A percentile compares a stretch with the other conserved stretches of the same genome.
Evolutionary conservation across 1,140 invertebrate genomes (phyloP).

Genomic region (Druon quercuslanigerum): DNA sequence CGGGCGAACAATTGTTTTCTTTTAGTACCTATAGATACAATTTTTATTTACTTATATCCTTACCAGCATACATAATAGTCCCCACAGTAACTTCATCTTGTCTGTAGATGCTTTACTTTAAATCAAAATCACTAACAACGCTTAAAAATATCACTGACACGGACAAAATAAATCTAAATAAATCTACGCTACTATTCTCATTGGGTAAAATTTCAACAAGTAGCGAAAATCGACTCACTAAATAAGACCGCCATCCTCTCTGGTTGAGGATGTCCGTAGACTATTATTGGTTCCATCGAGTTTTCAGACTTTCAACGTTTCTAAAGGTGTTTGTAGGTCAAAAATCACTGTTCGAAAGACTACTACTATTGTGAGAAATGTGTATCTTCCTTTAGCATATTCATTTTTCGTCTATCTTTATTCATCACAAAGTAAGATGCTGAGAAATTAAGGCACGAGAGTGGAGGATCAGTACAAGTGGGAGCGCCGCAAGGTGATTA

Average conservation of each 20-base stretch:
- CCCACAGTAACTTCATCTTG: too few species aligned
- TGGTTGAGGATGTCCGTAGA: background rate
- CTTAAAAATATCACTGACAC: constrained; percentile 30
- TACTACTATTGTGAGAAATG: constrained; percentile 35
- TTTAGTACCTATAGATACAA: too few species aligned
- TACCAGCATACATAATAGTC: too few species aligned
- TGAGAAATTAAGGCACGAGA: background rate
- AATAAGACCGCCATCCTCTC: constrained; percentile 41
- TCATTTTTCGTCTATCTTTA: constrained; percentile 40
- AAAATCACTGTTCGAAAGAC: constrained; percentile 53
- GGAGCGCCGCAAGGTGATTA: background rate
- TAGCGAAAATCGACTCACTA: constrained; percentile 37
- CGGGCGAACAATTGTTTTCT: too few species aligned
- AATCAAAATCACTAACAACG: too few species aligned
- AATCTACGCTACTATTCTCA: background rate
- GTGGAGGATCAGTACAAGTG: background rate
- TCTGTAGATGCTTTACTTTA: too few species aligned
- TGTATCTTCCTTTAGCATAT: constrained; percentile 10
- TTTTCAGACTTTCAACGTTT: constrained; percentile 47
- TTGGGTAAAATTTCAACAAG: constrained; percentile 29
- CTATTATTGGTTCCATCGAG: constrained; percentile 3
- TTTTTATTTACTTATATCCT: too few species aligned
- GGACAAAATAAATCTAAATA: constrained; percentile 17
- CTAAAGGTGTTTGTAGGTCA: constrained; percentile 62
- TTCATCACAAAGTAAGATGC: constrained; percentile 10